These are phyloP conservation scores for Yasuhikotakia modesta DNA, from an alignment of 2,797 vertebrate genomes.

Conservation along the genomic window DNA sequence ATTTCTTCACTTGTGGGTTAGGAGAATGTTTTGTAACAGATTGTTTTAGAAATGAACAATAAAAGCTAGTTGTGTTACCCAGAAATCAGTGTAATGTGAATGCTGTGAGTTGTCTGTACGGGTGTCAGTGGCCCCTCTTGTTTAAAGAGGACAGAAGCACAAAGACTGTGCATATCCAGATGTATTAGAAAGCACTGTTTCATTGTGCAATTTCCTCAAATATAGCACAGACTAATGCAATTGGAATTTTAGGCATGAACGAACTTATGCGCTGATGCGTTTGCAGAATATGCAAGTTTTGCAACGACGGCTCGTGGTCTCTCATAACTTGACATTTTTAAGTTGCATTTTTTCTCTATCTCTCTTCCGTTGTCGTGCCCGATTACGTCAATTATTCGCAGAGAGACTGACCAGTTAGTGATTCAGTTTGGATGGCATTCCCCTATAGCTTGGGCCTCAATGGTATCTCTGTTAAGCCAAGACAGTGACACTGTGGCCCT, in stretches of 20 bases:
- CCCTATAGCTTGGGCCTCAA: conserved; percentile 71
- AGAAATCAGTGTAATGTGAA: neutral
- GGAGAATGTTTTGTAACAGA: too few species aligned
- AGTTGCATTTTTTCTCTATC: conserved; percentile 4
- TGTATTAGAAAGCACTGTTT: conserved; percentile 28
- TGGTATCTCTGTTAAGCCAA: conserved; percentile 73
- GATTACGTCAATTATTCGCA: conserved; percentile 40
- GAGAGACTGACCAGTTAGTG: conserved; percentile 66
- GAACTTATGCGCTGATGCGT: conserved; percentile 27
- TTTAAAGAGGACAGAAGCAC: neutral
- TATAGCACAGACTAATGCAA: conserved; percentile 5
- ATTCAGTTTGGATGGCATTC: conserved; percentile 75
- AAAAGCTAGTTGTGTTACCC: neutral
- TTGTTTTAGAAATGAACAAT: neutral
- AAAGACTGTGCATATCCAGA: conserved; percentile 6
- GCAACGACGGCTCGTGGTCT: conserved; percentile 9
- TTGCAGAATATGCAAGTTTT: neutral
- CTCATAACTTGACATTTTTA: conserved; percentile 16
- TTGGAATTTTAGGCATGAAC: conserved; percentile 27
- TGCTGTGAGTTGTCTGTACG: neutral
- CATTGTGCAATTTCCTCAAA: conserved; percentile 26
- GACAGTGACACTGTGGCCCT: conserved; percentile 56
- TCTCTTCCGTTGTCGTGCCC: conserved; percentile 17
- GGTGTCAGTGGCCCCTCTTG: neutral
- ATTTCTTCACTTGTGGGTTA: too few species aligned